phyloP scores from a whole-genome alignment of 2,888 invertebrate genomes.

The Eueremaeus valkanovi region DNA sequence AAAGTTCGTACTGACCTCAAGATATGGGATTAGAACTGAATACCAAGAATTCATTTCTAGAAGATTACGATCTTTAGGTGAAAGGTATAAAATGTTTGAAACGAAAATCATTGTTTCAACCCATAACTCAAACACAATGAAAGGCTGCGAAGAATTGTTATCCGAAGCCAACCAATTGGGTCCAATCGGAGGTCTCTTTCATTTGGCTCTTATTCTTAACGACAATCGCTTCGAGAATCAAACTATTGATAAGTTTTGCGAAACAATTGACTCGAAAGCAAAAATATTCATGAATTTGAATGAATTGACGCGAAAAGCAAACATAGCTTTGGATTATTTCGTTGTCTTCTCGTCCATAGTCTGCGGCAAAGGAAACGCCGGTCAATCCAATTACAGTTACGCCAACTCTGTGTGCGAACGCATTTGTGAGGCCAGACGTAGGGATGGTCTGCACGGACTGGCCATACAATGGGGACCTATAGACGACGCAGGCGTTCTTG shows the following conservation, averaged over 20 bases:
- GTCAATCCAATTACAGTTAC: slow-evolving; percentile 88
- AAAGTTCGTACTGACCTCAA: no score
- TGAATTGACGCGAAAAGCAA: slow-evolving; percentile 67
- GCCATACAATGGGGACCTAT: slow-evolving; percentile 99
- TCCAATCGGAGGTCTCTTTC: slow-evolving; percentile 80
- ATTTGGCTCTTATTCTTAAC: slow-evolving; percentile 73
- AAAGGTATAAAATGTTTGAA: not conserved
- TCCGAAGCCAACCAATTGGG: slow-evolving; percentile 63
- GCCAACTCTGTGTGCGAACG: slow-evolving; percentile 98
- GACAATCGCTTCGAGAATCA: slow-evolving; percentile 85
- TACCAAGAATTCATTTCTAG: not conserved
- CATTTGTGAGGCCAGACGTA: slow-evolving; percentile 77
- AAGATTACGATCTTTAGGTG: not conserved
- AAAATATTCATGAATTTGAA: slow-evolving; percentile 76
- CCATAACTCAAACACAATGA: slow-evolving; percentile 64
- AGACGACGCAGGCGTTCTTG: slow-evolving; percentile 89
- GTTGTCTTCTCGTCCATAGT: slow-evolving; percentile 94
- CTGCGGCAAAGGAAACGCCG: slow-evolving; percentile 91
- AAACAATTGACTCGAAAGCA: slow-evolving; percentile 78
- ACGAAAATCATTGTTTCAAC: slow-evolving; percentile 62
- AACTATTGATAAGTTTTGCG: slow-evolving; percentile 67
- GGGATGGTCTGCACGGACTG: slow-evolving; percentile 74
- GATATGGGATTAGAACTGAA: not conserved
- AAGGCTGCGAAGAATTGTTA: slow-evolving; percentile 67
- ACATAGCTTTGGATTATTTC: slow-evolving; percentile 78